These are phyloP conservation scores for Solen grandis DNA, from an alignment of 1,140 invertebrate genomes.

Conservation along the genomic window DNA sequence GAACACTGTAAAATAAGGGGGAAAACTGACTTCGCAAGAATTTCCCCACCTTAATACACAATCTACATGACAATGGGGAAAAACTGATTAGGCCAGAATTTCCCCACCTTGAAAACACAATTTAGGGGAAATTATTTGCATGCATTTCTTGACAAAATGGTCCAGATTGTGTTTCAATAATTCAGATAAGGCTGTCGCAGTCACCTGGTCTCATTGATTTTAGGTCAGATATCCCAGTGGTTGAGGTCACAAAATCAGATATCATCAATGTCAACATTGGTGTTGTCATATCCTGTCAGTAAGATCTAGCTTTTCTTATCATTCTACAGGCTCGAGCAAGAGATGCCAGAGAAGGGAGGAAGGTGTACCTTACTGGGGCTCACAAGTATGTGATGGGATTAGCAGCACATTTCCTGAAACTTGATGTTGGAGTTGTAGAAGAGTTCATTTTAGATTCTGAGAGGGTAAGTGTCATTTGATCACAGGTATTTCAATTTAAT, in stretches of 20 bases:
- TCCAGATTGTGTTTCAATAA: background rate
- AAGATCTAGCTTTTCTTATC: background rate
- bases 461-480: constrained; percentile 64
- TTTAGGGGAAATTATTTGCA: background rate
- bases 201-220: background rate
- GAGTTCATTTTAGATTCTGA: constrained; percentile 69
- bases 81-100: too few relatives aligned
- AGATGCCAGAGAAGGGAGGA: constrained; percentile 64
- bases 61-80: too few relatives aligned
- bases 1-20: background rate
- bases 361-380: constrained; percentile 41
- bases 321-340: constrained; percentile 61
- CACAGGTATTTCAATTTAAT: too few relatives aligned
- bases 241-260: background rate
- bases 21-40: background rate
- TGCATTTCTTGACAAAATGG: background rate
- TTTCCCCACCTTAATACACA: too few relatives aligned
- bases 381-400: constrained; percentile 64
- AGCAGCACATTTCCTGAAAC: constrained; percentile 58
- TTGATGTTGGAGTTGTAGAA: constrained; percentile 64
- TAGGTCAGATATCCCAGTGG: background rate
- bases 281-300: background rate
- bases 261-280: background rate
- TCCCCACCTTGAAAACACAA: too few relatives aligned
- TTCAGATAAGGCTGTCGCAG: background rate